Evolutionary conservation across 2,797 vertebrate genomes (phyloP).

Genomic region (Ceryle rudis): DNA sequence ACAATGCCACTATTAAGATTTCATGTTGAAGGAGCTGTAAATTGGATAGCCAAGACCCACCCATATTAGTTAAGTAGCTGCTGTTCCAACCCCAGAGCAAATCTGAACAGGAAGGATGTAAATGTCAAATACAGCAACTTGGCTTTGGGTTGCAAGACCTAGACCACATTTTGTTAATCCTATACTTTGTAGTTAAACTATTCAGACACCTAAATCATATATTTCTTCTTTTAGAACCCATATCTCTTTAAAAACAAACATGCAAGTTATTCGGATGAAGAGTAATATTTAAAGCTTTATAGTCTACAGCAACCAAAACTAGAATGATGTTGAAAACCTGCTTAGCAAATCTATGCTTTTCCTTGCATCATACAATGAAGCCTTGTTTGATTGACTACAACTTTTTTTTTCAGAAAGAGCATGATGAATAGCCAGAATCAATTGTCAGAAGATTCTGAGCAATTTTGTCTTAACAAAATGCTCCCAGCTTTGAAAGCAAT

Average conservation of each 20-base stretch:
- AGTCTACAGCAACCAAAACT: slow-evolving; percentile 62
- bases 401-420: slow-evolving; percentile 44
- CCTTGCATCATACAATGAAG: not conserved
- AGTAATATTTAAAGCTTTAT: slow-evolving; percentile 25
- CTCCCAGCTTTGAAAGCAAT: not conserved
- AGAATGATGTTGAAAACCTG: not conserved
- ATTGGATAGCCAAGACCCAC: not conserved
- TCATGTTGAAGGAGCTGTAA: not conserved
- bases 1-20: not conserved
- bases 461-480: slow-evolving; percentile 48
- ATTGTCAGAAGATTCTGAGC: not conserved
- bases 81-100: not conserved
- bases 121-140: not conserved
- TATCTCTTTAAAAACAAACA: not conserved
- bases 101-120: not conserved
- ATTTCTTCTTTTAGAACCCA: not conserved
- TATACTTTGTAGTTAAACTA: not conserved
- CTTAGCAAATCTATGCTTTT: slow-evolving; percentile 28
- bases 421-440: slow-evolving; percentile 56
- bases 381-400: slow-evolving; percentile 34
- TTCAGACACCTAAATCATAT: not conserved
- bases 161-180: not conserved
- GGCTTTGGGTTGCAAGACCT: not conserved
- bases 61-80: not conserved
- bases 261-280: slow-evolving; percentile 42